phyloP scores from a whole-genome alignment of 2,888 invertebrate genomes.

The Hyposoter didymator region DNA sequence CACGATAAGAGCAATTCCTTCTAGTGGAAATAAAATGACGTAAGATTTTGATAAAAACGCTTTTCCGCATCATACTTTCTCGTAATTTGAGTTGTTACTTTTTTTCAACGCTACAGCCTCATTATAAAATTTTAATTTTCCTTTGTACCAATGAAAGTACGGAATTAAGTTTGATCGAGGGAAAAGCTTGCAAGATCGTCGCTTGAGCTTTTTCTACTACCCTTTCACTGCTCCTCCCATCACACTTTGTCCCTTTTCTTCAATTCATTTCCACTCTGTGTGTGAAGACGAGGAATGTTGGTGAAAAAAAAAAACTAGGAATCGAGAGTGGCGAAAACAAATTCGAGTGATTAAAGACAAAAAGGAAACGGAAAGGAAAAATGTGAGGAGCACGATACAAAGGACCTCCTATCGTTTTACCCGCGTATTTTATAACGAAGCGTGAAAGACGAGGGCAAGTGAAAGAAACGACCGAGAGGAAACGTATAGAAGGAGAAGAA shows the following conservation, averaged over 20 bases:
- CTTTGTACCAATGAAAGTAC: conserved; percentile 8
- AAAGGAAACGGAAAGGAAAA: conserved; percentile 18
- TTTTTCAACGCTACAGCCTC: conserved; percentile 2
- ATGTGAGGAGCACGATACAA: conserved; percentile 38
- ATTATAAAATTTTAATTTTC: conserved; percentile 15
- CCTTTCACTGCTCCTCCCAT: not conserved
- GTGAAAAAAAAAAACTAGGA: conserved; percentile 13
- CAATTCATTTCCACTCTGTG: not conserved
- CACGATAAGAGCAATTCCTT: not conserved
- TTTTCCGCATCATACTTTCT: not conserved
- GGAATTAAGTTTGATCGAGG: not conserved
- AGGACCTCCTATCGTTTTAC: conserved; percentile 37
- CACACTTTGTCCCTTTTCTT: not conserved
- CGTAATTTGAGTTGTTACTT: conserved; percentile 3
- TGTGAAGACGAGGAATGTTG: not conserved
- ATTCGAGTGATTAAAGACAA: conserved; percentile 52
- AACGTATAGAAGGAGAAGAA: not conserved
- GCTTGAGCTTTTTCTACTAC: conserved; percentile 4
- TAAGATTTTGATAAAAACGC: not conserved
- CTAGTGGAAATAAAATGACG: not conserved
- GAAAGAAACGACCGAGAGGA: not conserved
- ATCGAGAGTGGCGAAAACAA: conserved; percentile 41
- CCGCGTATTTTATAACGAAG: conserved; percentile 2
- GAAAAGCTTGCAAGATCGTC: conserved; percentile 14
- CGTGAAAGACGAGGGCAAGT: conserved; percentile 10